Evolutionary conservation across 2,113 vertebrate species (phyloP).

Genomic region (Pseudonaja textilis): DNA sequence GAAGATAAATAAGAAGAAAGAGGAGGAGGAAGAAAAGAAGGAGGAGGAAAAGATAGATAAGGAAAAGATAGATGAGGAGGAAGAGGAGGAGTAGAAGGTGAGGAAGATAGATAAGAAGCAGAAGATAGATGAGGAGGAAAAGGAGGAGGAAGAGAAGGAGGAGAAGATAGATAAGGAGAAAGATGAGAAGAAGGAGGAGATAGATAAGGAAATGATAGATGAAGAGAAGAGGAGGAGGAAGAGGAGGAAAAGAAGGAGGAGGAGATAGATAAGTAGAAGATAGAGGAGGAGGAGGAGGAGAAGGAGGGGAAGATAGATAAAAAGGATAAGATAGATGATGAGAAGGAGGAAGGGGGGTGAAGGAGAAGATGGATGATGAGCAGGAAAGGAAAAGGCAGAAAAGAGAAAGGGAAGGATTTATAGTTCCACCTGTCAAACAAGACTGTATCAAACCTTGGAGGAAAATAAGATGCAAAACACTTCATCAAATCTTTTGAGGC

Average conservation of each 20-base stretch:
- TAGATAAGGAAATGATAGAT: not conserved
- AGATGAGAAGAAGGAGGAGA: no score
- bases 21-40: not conserved
- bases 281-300: not conserved
- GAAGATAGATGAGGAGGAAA: no score
- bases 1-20: no score
- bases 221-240: no score
- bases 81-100: no score
- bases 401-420: not conserved
- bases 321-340: not conserved
- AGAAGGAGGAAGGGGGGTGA: no score
- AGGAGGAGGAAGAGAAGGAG: no score
- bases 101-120: no score
- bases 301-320: not conserved
- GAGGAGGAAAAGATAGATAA: no score
- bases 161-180: no score
- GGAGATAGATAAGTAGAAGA: not conserved
- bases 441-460: not conserved
- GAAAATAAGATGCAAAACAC: not conserved
- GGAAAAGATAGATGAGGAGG: no score
- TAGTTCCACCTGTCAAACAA: not conserved
- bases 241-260: no score
- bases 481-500: not conserved
- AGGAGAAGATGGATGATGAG: not conserved
- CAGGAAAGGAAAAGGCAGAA: not conserved